Evolutionary conservation across 92 coral and sea anemone genomes (phyloP).

Genomic region (Siderastrea radians): DNA sequence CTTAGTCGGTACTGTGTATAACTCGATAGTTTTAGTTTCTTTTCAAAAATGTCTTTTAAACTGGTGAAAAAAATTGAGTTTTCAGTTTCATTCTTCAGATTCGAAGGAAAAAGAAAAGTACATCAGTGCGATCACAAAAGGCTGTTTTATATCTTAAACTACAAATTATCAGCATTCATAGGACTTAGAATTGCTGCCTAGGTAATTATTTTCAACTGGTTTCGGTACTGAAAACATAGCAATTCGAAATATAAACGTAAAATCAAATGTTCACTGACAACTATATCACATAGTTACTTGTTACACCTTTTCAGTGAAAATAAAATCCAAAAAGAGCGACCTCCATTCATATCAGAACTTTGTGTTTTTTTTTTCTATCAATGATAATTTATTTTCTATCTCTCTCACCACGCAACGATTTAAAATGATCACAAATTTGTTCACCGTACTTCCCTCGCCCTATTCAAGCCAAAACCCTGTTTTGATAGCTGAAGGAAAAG

Average conservation of each 20-base stretch:
- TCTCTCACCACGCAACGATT: neutral
- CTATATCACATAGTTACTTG: no score
- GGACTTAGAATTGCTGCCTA: neutral
- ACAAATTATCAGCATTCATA: conserved; percentile 1
- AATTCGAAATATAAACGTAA: no score
- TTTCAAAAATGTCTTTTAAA: neutral
- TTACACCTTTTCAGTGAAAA: no score
- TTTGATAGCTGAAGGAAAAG: conserved; percentile 17
- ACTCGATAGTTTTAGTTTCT: neutral
- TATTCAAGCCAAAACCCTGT: neutral
- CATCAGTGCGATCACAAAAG: no score
- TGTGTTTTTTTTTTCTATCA: neutral
- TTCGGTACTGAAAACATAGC: neutral
- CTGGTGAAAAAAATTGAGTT: neutral
- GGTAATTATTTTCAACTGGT: neutral
- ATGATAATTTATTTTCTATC: neutral
- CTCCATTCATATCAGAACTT: no score
- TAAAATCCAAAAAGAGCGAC: neutral
- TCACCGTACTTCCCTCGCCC: neutral
- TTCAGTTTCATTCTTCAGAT: no score
- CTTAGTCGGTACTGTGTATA: neutral
- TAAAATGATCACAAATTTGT: neutral
- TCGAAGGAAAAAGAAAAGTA: no score
- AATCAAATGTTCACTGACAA: no score
- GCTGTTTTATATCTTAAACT: neutral